A percentile compares a stretch with the other conserved stretches of the same genome.
These are phyloP conservation scores for Siderastrea siderea DNA, from an alignment of 92 coral and sea anemone species.

Conservation along the genomic window DNA sequence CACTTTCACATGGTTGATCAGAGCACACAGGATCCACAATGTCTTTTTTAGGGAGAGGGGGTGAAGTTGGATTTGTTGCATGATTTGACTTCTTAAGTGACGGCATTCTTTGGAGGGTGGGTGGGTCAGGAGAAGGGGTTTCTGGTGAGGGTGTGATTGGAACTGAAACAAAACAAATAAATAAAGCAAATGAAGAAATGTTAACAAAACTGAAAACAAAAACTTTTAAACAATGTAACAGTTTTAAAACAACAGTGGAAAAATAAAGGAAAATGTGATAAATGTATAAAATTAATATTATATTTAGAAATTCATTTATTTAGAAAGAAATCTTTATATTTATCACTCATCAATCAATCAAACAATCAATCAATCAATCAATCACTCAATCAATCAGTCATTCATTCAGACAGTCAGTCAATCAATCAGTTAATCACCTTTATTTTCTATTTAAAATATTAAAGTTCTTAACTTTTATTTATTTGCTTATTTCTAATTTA, in stretches of 20 bases:
- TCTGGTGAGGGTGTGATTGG: slow-evolving; percentile 53
- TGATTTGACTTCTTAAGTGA: slow-evolving; percentile 29
- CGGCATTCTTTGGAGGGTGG: slow-evolving; percentile 53
- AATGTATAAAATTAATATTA: background rate
- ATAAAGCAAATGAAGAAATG: slow-evolving; percentile 29
- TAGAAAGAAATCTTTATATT: background rate
- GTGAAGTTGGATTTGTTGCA: slow-evolving; percentile 50
- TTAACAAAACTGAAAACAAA: slow-evolving; percentile 11
- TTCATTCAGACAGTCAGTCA: background rate
- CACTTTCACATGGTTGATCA: slow-evolving; percentile 21
- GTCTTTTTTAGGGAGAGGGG: slow-evolving; percentile 62
- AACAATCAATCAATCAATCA: slow-evolving; percentile 35
- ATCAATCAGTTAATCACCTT: background rate
- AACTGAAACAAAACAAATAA: slow-evolving; percentile 47
- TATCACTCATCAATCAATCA: background rate
- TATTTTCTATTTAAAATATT: background rate
- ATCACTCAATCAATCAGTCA: background rate
- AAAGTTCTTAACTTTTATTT: too few relatives aligned
- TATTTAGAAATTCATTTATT: background rate
- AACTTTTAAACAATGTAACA: background rate
- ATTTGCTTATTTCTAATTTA: background rate
- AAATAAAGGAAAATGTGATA: background rate
- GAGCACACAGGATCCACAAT: slow-evolving; percentile 33
- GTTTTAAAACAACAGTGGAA: background rate
- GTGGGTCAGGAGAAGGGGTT: slow-evolving; percentile 77